Base-by-base conservation (phyloP, 2,888 invertebrate species). In the Lasioglossum pauxillum region DNA sequence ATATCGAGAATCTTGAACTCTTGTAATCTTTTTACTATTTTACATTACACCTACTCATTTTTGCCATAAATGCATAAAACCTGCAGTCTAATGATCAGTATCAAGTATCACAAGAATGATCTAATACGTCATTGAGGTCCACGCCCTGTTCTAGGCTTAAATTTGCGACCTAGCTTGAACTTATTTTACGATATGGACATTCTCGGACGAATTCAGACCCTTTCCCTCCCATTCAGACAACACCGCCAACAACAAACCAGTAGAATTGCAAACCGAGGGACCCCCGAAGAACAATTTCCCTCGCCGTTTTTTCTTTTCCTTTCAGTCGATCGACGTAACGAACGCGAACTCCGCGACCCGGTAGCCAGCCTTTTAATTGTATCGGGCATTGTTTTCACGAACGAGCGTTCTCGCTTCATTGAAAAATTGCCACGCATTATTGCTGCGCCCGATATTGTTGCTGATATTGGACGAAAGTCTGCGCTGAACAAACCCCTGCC, bases 341-440 rank as follows among this genome's bases (percentile, higher is more conserved):
- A 60, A 27, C 27, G 60, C 5, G 14, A 60, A 5, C 27, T 60
- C 60, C 27, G 60, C 60, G 60, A 60, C 1, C 27, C 60, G 27
- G 27, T 16, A 27, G 60, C 27, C 27, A 53, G 60, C 60, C 14
- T n/a, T 60, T 60, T 60, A 60, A 60, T 60, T 27, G 27, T 27
- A 60, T 60, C 60, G 14, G 31, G 60, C 60, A 60, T 60, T 60
- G 60, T 60, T 27, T 31, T 31, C 71, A 10, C 31, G 23, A n/a
- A 31, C 60, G 14, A 60, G 60, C 16, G 60, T 14, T 60, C 60
- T 60, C 60, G 60, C 60, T 60, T 60, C 60, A 60, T 60, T 60
- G 60, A 60, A 60, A 60, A 60, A 76, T 76, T 71, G 75, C 71
- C 35, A 23, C 27, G n/a, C 27, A 19, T 60, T 60, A 60, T 60